Percentiles rank a stretch among this genome's conserved stretches.
These are phyloP conservation scores for Aviceda subcristata DNA, from an alignment of 2,113 vertebrate species.

Conservation along the genomic window DNA sequence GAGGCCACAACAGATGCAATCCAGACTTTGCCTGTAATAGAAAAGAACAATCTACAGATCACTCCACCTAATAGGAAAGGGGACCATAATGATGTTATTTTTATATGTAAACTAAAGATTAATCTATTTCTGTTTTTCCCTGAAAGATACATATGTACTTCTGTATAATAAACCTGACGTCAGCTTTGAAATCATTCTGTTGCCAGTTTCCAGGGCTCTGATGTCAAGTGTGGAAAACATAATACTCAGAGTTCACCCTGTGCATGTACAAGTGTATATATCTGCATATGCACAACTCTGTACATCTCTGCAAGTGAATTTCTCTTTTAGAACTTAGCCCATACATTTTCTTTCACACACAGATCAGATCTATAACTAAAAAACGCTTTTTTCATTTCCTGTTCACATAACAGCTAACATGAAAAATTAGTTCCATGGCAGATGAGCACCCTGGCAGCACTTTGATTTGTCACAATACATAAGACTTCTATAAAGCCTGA, in stretches of 20 bases:
- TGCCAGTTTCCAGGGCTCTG: neutral
- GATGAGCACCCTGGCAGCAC: neutral
- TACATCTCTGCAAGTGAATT: neutral
- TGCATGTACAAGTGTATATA: too few relatives aligned
- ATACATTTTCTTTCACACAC: neutral
- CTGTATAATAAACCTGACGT: neutral
- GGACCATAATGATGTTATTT: neutral
- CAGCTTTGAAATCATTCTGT: neutral
- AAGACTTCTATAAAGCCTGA: neutral
- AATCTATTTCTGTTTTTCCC: neutral
- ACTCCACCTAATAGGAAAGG: neutral
- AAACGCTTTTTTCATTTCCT: neutral
- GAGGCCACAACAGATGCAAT: neutral
- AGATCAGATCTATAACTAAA: neutral
- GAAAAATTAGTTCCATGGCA: neutral
- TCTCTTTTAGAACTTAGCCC: neutral
- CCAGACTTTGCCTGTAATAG: neutral
- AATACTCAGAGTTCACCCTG: neutral
- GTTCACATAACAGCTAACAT: neutral
- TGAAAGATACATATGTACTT: accelerated
- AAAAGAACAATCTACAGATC: neutral
- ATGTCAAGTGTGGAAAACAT: neutral
- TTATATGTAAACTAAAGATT: neutral
- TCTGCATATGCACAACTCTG: neutral
- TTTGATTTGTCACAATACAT: slow-evolving; percentile 10